Evolutionary conservation across 2,113 vertebrate species (phyloP).

Genomic region (Ctenomys sociabilis): DNA sequence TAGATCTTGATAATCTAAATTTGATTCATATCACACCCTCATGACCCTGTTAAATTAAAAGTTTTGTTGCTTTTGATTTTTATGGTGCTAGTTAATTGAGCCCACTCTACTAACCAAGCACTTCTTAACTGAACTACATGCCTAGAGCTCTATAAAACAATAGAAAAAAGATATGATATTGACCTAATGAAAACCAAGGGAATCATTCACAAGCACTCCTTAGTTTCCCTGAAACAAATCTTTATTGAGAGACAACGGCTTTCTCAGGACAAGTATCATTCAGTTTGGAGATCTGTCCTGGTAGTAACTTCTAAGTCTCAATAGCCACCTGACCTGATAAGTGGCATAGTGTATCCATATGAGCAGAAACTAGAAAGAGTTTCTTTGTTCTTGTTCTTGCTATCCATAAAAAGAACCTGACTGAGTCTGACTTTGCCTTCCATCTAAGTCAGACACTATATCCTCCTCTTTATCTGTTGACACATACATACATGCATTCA

Average conservation of each 20-base stretch:
- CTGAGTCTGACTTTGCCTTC: neutral
- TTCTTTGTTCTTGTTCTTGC: neutral
- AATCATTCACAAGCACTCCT: neutral
- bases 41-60: neutral
- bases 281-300: neutral
- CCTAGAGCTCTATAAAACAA: neutral
- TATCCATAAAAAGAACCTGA: neutral
- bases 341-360: neutral
- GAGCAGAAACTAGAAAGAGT: neutral
- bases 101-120: neutral
- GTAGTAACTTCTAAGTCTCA: neutral
- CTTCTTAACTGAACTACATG: neutral
- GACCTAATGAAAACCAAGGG: neutral
- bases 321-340: neutral
- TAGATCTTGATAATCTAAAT: neutral
- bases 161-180: neutral
- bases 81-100: neutral
- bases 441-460: neutral
- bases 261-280: neutral
- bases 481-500: neutral
- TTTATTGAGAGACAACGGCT: neutral
- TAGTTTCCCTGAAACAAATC: neutral
- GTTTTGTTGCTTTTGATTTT: neutral
- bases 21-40: neutral
- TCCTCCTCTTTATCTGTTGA: neutral